These are phyloP conservation scores for Calliopsis andreniformis DNA, from an alignment of 1,140 invertebrate genomes.

Conservation along the genomic window DNA sequence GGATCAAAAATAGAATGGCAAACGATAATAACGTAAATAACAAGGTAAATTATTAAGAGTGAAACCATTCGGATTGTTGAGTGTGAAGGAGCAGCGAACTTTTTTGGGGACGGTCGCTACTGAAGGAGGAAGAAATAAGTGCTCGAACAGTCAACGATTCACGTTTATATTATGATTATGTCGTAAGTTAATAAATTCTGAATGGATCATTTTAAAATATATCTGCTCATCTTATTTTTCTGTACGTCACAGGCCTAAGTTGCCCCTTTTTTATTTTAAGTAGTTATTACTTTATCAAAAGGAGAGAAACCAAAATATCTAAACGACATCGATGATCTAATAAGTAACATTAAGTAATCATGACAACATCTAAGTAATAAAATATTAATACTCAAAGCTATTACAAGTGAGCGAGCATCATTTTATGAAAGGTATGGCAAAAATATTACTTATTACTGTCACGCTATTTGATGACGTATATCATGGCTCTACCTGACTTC, in stretches of 20 bases:
- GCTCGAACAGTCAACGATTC: not conserved
- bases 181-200: conserved; percentile 42
- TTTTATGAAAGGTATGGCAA: not conserved
- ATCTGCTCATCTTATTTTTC: conserved; percentile 4
- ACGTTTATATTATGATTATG: conserved; percentile 44
- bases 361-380: no score
- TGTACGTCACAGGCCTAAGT: no score
- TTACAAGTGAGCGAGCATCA: no score
- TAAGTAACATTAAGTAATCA: no score
- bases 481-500: not conserved
- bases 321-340: no score
- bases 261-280: no score
- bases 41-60: conserved; percentile 9
- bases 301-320: no score
- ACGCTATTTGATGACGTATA: not conserved
- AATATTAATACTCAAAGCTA: no score
- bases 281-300: no score
- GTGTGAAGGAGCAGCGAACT: not conserved
- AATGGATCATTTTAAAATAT: conserved; percentile 23
- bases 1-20: conserved; percentile 11
- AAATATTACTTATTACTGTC: not conserved
- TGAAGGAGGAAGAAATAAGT: not conserved
- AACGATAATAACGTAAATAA: conserved; percentile 39
- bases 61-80: not conserved
- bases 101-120: not conserved